Conservation (phyloP, 2,888 invertebrate genomes). For the Spisula solida region DNA sequence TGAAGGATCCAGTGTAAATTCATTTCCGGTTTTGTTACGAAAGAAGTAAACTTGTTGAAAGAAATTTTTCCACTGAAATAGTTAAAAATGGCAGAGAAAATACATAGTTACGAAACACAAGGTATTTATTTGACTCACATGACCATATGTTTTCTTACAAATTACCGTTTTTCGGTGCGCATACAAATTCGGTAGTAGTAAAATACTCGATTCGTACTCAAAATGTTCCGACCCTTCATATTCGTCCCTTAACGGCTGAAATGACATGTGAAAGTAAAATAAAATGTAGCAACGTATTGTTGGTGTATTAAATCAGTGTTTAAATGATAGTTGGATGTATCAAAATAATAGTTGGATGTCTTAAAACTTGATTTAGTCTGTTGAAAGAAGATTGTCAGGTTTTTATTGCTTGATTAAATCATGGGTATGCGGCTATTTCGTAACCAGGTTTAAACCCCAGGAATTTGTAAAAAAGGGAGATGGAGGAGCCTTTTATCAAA, state of each 20-base stretch:
- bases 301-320: too few species aligned
- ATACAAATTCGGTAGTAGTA: not conserved
- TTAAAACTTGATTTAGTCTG: too few species aligned
- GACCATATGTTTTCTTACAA: not conserved
- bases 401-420: too few species aligned
- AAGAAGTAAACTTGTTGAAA: not conserved
- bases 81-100: constrained; percentile 23
- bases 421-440: too few species aligned
- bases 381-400: too few species aligned
- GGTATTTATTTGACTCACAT: constrained; percentile 25
- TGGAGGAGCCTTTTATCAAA: too few species aligned
- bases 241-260: not conserved
- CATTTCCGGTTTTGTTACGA: constrained; percentile 10
- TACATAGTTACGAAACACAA: constrained; percentile 49
- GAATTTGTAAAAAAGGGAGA: too few species aligned
- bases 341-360: too few species aligned
- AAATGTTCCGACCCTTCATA: not conserved
- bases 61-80: not conserved
- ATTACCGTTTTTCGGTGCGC: not conserved
- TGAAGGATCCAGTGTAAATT: not conserved
- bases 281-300: too few species aligned
- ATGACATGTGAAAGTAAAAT: not conserved
- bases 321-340: too few species aligned
- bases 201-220: not conserved
- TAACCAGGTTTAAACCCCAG: too few species aligned